A percentile compares a stretch with the other conserved stretches of the same genome.
phyloP scores from a whole-genome alignment of 2,888 invertebrate genomes.

The Erebia epiphron region DNA sequence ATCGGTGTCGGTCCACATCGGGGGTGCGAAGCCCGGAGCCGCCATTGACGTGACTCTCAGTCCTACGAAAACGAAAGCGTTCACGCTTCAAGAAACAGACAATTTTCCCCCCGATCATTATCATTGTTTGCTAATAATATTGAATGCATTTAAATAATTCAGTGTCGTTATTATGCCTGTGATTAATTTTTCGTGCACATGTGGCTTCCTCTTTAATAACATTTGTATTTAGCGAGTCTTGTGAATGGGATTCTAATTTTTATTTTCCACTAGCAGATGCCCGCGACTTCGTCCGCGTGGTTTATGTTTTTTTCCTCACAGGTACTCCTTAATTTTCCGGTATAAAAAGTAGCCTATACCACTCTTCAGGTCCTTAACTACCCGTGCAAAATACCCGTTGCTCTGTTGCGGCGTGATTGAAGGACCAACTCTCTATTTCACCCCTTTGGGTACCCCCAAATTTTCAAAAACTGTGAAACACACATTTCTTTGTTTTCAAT shows the following conservation, averaged over 20 bases:
- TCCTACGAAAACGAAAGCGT: constrained; percentile 80
- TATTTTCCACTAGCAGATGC: too few relatives aligned
- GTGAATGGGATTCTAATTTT: constrained; percentile 6
- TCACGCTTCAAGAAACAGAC: constrained; percentile 67
- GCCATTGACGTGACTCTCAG: constrained; percentile 50
- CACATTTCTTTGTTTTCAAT: too few relatives aligned
- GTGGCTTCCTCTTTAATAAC: constrained; percentile 45
- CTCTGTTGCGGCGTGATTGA: too few relatives aligned
- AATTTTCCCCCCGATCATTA: constrained; percentile 70
- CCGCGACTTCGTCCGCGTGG: too few relatives aligned
- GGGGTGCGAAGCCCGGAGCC: constrained; percentile 47
- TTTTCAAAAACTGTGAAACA: too few relatives aligned
- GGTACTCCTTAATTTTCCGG: too few relatives aligned
- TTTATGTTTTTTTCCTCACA: too few relatives aligned
- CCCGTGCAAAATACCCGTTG: too few relatives aligned
- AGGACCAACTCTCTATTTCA: too few relatives aligned
- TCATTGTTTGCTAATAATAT: constrained; percentile 66
- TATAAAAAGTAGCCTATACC: too few relatives aligned
- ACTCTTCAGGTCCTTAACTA: too few relatives aligned
- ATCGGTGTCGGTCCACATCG: constrained; percentile 39
- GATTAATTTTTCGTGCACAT: constrained; percentile 50
- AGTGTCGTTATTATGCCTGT: constrained; percentile 45
- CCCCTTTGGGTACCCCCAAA: too few relatives aligned
- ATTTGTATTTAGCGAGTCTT: constrained; percentile 11
- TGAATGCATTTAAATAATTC: constrained; percentile 62